These are phyloP conservation scores for Hipposideros larvatus DNA, from an alignment of 2,797 vertebrate genomes.

Conservation along the genomic window DNA sequence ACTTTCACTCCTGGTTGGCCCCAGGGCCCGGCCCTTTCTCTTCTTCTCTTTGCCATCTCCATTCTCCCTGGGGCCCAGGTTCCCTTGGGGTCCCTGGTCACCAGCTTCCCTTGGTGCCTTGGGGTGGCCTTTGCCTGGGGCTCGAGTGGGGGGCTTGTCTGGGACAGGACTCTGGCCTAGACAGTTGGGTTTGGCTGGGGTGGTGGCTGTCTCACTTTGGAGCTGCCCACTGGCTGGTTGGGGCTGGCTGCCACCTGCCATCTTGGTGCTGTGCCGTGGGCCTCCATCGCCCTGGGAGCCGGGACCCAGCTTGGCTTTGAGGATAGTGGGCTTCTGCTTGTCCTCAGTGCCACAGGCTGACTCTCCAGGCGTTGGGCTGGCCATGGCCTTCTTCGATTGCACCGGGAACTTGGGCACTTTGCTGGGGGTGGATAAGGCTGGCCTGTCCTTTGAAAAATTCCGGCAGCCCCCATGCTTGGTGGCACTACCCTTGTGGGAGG, in stretches of 20 bases:
- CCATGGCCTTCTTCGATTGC: neutral
- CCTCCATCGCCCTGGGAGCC: conserved; percentile 84
- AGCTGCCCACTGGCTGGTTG: conserved; percentile 79
- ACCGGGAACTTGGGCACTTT: conserved; percentile 54
- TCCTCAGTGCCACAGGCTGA: neutral
- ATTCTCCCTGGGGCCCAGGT: conserved; percentile 92
- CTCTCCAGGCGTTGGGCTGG: conserved; percentile 11
- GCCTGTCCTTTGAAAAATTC: conserved; percentile 80
- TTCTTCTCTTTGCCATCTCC: conserved; percentile 90
- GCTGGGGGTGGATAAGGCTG: accelerated
- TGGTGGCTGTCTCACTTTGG: conserved; percentile 84
- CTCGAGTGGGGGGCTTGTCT: conserved; percentile 85
- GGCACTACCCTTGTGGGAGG: conserved; percentile 74
- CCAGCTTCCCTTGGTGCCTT: conserved; percentile 94
- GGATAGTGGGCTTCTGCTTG: conserved; percentile 81
- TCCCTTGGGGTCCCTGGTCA: conserved; percentile 86
- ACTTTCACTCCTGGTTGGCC: conserved; percentile 87
- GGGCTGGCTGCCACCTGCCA: conserved; percentile 79
- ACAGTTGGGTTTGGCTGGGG: conserved; percentile 82
- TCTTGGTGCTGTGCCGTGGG: conserved; percentile 63
- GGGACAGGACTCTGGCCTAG: conserved; percentile 80
- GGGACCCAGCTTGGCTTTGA: conserved; percentile 85
- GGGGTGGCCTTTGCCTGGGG: conserved; percentile 85
- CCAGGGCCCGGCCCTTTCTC: conserved; percentile 89
- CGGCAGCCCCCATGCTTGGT: neutral